Evolutionary conservation across 2,888 invertebrate species (phyloP), one percentile per base, ranked within the genome.

Genomic region (Lordiphosa fenestrarum): DNA sequence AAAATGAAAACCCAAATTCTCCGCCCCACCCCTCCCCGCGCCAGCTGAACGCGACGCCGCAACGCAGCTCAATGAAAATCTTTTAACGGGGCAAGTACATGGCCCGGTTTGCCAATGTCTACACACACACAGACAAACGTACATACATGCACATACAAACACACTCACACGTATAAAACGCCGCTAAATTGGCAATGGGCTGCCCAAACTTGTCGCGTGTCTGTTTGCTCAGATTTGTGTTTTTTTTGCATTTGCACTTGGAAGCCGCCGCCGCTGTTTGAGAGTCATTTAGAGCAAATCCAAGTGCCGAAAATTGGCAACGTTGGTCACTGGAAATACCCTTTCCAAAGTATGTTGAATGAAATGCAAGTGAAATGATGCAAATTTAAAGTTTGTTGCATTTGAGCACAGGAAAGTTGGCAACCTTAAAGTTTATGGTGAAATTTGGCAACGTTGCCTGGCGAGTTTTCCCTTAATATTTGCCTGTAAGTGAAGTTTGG

Each of bases 131-230:
- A 53, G 4, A 23, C 42, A 53, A 10, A 39, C 15, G 0, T 3
- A 50, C 37, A 50, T 38, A 39, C 3, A 12, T 7, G 44, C 35
- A 39, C n/a, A 48, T 30, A 33, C 15, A 38, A 25, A 25, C 25
- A 25, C 25, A 25, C 25, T 7, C 23, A 9, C 23, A 39, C n/a
- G 19, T 37, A 58, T 49, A 71, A 71, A 73, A 73, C 73, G 59
- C 56, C 66, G 61, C 61, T 71, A 69, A 73, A 71, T 70, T 71
- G 71, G 53, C 74, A 73, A 56, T 74, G 62, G 61, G 58, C 73
- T 59, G 50, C 71, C 66, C 38, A 49, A 49, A 38, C 38, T 39
- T 49, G 49, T 49, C 49, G 49, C 49, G 49, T 49, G 49, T 44
- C 44, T 44, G 33, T 44, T 44, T 44, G 44, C 44, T 44, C 33